Percentiles rank a stretch among this genome's conserved stretches.
These are phyloP conservation scores for Hemicordylus capensis DNA, from an alignment of 2,113 vertebrate genomes.

Conservation along the genomic window DNA sequence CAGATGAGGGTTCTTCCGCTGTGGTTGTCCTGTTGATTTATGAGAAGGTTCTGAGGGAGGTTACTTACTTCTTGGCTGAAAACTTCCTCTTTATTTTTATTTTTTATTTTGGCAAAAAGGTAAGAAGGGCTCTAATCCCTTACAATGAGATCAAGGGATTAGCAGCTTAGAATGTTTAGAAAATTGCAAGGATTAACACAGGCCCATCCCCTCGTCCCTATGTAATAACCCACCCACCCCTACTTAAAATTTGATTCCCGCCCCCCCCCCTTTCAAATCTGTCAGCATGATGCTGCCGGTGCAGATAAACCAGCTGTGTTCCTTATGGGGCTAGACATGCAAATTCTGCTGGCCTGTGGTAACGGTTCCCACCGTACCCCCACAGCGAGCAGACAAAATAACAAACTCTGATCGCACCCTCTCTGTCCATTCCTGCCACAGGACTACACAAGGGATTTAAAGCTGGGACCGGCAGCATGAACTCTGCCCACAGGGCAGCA, in stretches of 20 bases:
- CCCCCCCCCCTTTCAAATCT: not conserved
- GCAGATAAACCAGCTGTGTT: no score
- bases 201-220: not conserved
- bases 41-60: not conserved
- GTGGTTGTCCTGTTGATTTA: not conserved
- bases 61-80: slow-evolving; percentile 44
- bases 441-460: no score
- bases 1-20: not conserved
- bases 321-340: no score
- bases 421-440: no score
- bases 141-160: slow-evolving; percentile 69
- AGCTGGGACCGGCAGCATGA: no score
- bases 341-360: no score
- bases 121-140: slow-evolving; percentile 63
- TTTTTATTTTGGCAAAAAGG: slow-evolving; percentile 47
- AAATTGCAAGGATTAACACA: slow-evolving; percentile 60
- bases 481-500: no score
- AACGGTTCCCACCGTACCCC: no score
- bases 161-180: slow-evolving; percentile 60
- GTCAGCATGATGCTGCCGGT: not conserved
- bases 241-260: no score
- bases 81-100: slow-evolving; percentile 25
- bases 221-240: not conserved
- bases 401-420: no score
- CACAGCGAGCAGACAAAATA: no score